phyloP scores from a whole-genome alignment of 2,888 invertebrate species.

The Drosophila recens region DNA sequence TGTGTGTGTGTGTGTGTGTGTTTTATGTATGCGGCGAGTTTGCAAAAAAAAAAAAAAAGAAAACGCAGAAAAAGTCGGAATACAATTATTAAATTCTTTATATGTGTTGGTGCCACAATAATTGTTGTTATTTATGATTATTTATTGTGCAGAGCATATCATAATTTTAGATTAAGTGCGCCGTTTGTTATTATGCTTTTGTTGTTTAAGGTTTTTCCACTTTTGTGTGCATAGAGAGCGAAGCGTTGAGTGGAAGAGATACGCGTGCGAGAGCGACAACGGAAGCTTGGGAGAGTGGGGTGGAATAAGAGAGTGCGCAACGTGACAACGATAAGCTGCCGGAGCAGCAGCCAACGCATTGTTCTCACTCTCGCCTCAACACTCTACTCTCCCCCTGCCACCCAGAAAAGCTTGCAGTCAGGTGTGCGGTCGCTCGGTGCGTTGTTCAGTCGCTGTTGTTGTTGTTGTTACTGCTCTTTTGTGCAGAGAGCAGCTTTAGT shows the following conservation, averaged over 20 bases:
- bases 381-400: not conserved
- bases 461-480: conserved; percentile 34
- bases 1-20: conserved; percentile 3
- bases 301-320: conserved; percentile 42
- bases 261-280: conserved; percentile 10
- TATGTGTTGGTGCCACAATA: conserved; percentile 28
- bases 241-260: conserved; percentile 16
- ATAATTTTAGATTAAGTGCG: conserved; percentile 52
- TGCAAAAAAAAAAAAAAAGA: conserved; percentile 11
- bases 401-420: conserved; percentile 51
- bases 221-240: conserved; percentile 35
- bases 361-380: not conserved
- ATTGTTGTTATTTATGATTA: conserved; percentile 55
- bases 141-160: conserved; percentile 50
- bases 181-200: conserved; percentile 25
- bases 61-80: not conserved
- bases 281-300: conserved; percentile 18
- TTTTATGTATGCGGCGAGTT: conserved; percentile 20
- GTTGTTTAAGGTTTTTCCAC: conserved; percentile 25
- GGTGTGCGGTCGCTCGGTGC: conserved; percentile 50
- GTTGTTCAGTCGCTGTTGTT: conserved; percentile 25
- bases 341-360: conserved; percentile 45
- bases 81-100: conserved; percentile 14
- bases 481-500: conserved; percentile 19
- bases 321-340: conserved; percentile 51